Evolutionary conservation across 2,113 vertebrate genomes (phyloP), one percentile per base, ranked within the genome.

Genomic region (Acrocephalus kingi): DNA sequence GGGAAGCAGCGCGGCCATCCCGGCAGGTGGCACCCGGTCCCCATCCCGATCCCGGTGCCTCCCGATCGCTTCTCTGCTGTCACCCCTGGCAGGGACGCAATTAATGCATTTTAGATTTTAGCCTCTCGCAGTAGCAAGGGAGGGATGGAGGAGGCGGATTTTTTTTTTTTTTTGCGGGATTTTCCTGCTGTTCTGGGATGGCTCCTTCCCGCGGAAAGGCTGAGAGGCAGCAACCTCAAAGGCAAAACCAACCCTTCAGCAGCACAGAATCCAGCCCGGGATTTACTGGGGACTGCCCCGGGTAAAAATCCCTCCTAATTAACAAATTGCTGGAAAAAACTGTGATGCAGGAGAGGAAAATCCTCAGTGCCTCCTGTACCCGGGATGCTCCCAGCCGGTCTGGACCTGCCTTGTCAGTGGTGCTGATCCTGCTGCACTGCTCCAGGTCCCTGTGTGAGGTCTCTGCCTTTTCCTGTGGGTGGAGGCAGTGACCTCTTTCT

Each of bases 21-120:
- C 95, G 73, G 92, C 83, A 96, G 96, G 81, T 93, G 95, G 95
- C 88, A 92, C 58, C 58, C 77, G 48, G 83, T 52, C 59, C 46
- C 51, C 6, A 10, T 11, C 68, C 45, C 48, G 3, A 15, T 10
- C 64, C 43, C 52, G 35, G 8, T 9, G 24, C 71, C 43, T 52
- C 56, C 39, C 17, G 37, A 8, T 4, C 19, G 16, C 39, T 20
- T 5, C 75, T 20, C 31, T 9, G 56, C 41, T n/a, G 11, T 45
- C 71, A 39, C 13, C 39, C n/a, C 9, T 1, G 39, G 33, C 83
- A 49, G 28, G 33, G 30, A 24, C 12, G 11, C 1, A 7, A 27
- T 33, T 13, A 8, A 24, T 22, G 35, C 7, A 1, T 51, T n/a
- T 8, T 41, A 68, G 21, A 1, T 51, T n/a, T 8, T 41, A 75